phyloP scores from a whole-genome alignment of 2,888 invertebrate species.

The Podabrus alpinus region DNA sequence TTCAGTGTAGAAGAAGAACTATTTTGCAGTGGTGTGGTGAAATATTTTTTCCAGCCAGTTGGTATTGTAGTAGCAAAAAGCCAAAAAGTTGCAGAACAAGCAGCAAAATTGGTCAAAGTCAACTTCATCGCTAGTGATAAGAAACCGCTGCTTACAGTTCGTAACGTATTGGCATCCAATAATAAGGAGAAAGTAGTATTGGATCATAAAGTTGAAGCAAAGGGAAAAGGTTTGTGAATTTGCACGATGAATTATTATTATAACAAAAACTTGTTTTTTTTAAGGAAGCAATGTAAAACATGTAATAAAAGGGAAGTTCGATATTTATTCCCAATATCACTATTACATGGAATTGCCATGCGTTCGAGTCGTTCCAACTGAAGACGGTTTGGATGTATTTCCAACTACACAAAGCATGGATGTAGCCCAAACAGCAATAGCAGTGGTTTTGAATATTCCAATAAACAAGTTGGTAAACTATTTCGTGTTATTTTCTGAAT shows the following conservation, averaged over 20 bases:
- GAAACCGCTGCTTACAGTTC: slow-evolving; percentile 52
- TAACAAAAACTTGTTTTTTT: slow-evolving; percentile 8
- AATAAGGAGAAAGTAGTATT: slow-evolving; percentile 52
- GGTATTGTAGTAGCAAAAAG: slow-evolving; percentile 71
- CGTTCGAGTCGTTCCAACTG: slow-evolving; percentile 64
- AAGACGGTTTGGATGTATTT: slow-evolving; percentile 64
- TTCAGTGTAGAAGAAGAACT: slow-evolving; percentile 51
- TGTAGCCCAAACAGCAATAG: slow-evolving; percentile 57
- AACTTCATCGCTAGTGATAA: slow-evolving; percentile 57
- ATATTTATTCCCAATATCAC: slow-evolving; percentile 69
- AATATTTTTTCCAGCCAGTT: slow-evolving; percentile 71
- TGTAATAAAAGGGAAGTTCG: slow-evolving; percentile 61
- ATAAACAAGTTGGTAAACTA: slow-evolving; percentile 59
- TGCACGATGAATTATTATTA: background rate
- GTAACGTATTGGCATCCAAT: slow-evolving; percentile 58
- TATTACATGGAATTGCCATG: slow-evolving; percentile 74
- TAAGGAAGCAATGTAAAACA: slow-evolving; percentile 52
- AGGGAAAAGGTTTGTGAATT: slow-evolving; percentile 36
- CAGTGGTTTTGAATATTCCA: slow-evolving; percentile 57
- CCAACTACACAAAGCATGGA: slow-evolving; percentile 68
- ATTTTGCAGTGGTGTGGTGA: slow-evolving; percentile 58
- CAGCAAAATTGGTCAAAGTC: slow-evolving; percentile 61
- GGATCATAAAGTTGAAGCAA: slow-evolving; percentile 48
- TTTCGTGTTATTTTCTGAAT: background rate
- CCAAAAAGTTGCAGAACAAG: slow-evolving; percentile 61